Base-by-base conservation (phyloP, 1,140 invertebrate genomes). In the Achroia grisella region DNA sequence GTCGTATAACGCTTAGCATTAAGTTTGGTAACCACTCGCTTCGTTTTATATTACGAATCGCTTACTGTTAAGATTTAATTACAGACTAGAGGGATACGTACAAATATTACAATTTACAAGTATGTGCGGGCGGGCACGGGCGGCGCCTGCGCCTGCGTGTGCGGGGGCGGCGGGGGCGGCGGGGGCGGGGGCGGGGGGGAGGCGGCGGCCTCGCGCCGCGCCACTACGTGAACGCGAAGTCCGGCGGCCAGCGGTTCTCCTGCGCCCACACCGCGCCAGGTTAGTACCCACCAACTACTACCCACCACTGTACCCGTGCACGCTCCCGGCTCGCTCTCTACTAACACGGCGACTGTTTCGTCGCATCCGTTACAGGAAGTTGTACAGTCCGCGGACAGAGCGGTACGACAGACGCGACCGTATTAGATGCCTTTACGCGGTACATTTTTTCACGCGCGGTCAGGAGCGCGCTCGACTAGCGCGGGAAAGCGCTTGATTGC, bases 201-300 rank as follows among this genome's bases (percentile, higher is more conserved):
- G 29, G 15, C 33, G 52, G 17, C 32, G 42, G 44, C 40, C 44
- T 43, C 48, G 27, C 35, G 42, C 14, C 32, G 39, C 28, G 39
- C 23, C 57, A 64, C 71, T 76, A 74, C 70, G 72, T 74, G 71
- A 71, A 70, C 41, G 66, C 69, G 63, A 76, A 71, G 61, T 75
- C 65, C 29, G 71, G 77, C 59, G 73, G 68, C 74, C 72, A 73
- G 61, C 71, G 66, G 63, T 70, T 71, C 45, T 81, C 77, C 77
- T 78, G 74, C 54, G 39, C 57, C 57, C 66, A 72, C 69, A 70
- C 69, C 68, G 48, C 44, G 35, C 46, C 48, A 17, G 48, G 65
- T 77, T 74, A 74, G 73, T 60, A 28, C 36, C 17, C 10, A 29
- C 17, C 6, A 23, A 6, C 17, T 2, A 23, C 2, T 3, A 6